Evolutionary conservation across 37 sponge, comb jelly and placozoan genomes (phyloP).

Genomic region (Aphrocallistes beatrix): DNA sequence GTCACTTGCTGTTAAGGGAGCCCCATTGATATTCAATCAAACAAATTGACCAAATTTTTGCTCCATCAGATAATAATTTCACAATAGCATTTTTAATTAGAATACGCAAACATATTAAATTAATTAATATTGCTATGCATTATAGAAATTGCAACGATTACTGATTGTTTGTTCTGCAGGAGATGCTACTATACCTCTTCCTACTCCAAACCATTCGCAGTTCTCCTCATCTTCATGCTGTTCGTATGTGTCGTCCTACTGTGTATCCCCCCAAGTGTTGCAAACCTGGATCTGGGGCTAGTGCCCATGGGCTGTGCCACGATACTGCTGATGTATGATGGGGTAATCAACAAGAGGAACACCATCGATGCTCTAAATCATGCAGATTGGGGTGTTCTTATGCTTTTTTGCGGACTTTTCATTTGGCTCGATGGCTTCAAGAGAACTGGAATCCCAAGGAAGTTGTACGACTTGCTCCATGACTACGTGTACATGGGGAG

Average conservation of each 20-base stretch:
- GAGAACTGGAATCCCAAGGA: slow-evolving; percentile 30
- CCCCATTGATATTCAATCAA: too few species aligned
- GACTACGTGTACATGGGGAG: slow-evolving; percentile 22
- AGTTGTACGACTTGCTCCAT: slow-evolving; percentile 19
- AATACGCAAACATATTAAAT: too few species aligned
- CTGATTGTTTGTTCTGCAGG: neutral
- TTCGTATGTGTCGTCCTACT: slow-evolving; percentile 40
- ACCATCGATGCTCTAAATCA: slow-evolving; percentile 28
- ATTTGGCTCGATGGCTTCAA: slow-evolving; percentile 40
- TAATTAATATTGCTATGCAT: too few species aligned
- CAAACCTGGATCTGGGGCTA: slow-evolving; percentile 34
- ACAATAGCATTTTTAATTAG: too few species aligned
- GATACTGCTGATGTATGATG: slow-evolving; percentile 32
- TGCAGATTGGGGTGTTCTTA: slow-evolving; percentile 37
- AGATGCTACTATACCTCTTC: slow-evolving; percentile 16
- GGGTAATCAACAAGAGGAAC: slow-evolving; percentile 33
- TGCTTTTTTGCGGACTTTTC: slow-evolving; percentile 42
- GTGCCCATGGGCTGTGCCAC: slow-evolving; percentile 38
- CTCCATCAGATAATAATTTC: too few species aligned
- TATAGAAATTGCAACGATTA: too few species aligned
- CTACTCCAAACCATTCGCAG: neutral
- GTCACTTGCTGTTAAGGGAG: too few species aligned
- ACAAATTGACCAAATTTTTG: too few species aligned
- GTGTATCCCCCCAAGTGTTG: slow-evolving; percentile 8
- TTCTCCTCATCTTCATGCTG: slow-evolving; percentile 34